These are phyloP conservation scores for Drosophila cardini DNA, from an alignment of 1,140 invertebrate species.

Conservation along the genomic window DNA sequence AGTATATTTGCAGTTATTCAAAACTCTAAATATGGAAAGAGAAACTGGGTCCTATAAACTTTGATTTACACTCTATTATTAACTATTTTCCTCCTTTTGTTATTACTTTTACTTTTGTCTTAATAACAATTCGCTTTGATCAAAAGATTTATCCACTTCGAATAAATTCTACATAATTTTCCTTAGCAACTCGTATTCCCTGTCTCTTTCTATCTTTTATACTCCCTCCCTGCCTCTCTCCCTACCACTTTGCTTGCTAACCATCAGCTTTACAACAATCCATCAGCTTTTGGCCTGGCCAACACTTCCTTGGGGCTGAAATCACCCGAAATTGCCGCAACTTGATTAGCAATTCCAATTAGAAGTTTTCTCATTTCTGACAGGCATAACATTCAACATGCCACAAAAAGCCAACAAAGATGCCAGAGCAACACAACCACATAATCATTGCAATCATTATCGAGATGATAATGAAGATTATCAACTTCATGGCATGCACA, in stretches of 20 bases:
- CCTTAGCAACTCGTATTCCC: too few relatives aligned
- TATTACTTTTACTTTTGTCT: background rate
- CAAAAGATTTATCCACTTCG: too few relatives aligned
- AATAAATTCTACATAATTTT: too few relatives aligned
- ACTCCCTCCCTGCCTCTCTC: background rate
- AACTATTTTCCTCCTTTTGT: background rate
- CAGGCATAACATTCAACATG: conserved; percentile 54
- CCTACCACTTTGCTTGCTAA: background rate
- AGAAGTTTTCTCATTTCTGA: conserved; percentile 81
- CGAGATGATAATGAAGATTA: conserved; percentile 17
- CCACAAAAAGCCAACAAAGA: conserved; percentile 14
- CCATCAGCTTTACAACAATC: conserved; percentile 14
- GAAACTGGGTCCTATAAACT: too few relatives aligned
- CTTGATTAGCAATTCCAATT: conserved; percentile 83
- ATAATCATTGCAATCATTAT: conserved; percentile 19
- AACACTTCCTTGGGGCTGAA: conserved; percentile 32
- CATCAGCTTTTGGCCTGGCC: conserved; percentile 26
- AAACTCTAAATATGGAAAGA: too few relatives aligned
- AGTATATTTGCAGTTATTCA: background rate
- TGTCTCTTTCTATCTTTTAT: background rate
- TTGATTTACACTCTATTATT: too few relatives aligned
- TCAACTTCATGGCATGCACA: conserved; percentile 69
- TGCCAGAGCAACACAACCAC: conserved; percentile 11
- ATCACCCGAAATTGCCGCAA: conserved; percentile 68
- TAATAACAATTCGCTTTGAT: background rate